Base-by-base conservation (phyloP, 2,888 invertebrate species). In the Chesias legatella region DNA sequence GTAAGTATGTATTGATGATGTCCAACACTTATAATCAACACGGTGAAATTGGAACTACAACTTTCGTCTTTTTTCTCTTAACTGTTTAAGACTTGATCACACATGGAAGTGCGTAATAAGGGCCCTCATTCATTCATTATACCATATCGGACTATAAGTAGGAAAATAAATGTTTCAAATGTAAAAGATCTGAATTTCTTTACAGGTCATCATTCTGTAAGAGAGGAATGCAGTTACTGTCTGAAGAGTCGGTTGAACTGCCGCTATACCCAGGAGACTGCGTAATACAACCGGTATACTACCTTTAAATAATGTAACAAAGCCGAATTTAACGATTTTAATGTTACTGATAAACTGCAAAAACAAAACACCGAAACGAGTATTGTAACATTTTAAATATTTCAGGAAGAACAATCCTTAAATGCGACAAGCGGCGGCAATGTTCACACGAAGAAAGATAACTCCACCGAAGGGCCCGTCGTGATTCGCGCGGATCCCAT, bases 201-300 rank as follows among this genome's bases (percentile, higher is more conserved):
- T 73, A 24, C 79, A 94, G 94, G 48, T 91, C 94, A 41, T 96
- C 96, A 0, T 91, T 95, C 41, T 97, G 96, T 69, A 93, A 93
- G 56, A 91, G 93, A 53, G 93, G 92, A 35, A 81, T 95, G 20
- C 90, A 92, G 36, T 78, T 97, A 17, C 90, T 93, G 52, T 93
- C 95, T 0, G 95, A 94, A 5, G 90, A 90, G 38, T 90, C 95
- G 0, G 90, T 94, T 1, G 91, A 92, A 35, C 75, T 96, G 48
- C 93, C 93, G 1, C 88, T 97, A 1, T 92, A 92, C 60, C 91
- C 94, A 0, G 95, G 95, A 1, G 92, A 95, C 57, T 97, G 96
- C 66, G 91, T 92, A 67, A 79, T 93, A 49, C 91, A 91, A 32
- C 79, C 88, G 60, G 91, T 90, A 53, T 43, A 26, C 35, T 30